These are phyloP conservation scores for Tiliacea aurago DNA, from an alignment of 2,888 invertebrate species.

Conservation along the genomic window DNA sequence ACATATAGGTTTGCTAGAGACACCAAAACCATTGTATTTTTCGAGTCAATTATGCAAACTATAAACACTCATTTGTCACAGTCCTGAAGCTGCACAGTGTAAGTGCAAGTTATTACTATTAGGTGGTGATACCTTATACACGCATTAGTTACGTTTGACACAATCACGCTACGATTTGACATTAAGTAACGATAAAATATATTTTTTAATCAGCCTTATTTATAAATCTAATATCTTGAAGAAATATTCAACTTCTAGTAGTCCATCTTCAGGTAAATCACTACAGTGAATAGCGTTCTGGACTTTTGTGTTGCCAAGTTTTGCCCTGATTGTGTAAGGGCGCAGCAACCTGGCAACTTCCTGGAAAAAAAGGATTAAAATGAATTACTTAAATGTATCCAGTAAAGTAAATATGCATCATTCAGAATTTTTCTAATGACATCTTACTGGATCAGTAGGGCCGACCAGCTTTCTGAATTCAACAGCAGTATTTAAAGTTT, in stretches of 20 bases:
- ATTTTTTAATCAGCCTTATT: slow-evolving; percentile 64
- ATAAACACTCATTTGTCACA: neutral
- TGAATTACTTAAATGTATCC: neutral
- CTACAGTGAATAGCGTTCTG: slow-evolving; percentile 98
- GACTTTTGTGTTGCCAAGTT: slow-evolving; percentile 95
- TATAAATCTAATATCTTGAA: slow-evolving; percentile 92
- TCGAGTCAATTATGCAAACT: neutral
- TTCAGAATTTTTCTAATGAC: neutral
- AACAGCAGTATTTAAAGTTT: slow-evolving; percentile 90
- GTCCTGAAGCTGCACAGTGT: slow-evolving; percentile 5
- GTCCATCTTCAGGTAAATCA: slow-evolving; percentile 96
- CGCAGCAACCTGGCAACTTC: slow-evolving; percentile 96
- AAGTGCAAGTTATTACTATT: slow-evolving; percentile 14
- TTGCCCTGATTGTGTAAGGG: slow-evolving; percentile 95
- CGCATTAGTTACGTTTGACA: slow-evolving; percentile 37
- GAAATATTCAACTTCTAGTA: slow-evolving; percentile 95
- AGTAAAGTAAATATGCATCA: neutral
- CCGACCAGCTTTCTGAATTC: slow-evolving; percentile 96
- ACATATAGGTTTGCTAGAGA: neutral
- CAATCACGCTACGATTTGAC: slow-evolving; percentile 46
- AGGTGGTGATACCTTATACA: neutral
- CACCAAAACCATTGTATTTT: no score
- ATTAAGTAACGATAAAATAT: slow-evolving; percentile 48
- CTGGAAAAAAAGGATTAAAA: slow-evolving; percentile 81
- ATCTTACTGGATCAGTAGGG: slow-evolving; percentile 96